Evolutionary conservation across 30 jellyfish, hydroid and myxozoan species (phyloP), one percentile per base, ranked within the genome.

Genomic region (Phacellophora camtschatica): DNA sequence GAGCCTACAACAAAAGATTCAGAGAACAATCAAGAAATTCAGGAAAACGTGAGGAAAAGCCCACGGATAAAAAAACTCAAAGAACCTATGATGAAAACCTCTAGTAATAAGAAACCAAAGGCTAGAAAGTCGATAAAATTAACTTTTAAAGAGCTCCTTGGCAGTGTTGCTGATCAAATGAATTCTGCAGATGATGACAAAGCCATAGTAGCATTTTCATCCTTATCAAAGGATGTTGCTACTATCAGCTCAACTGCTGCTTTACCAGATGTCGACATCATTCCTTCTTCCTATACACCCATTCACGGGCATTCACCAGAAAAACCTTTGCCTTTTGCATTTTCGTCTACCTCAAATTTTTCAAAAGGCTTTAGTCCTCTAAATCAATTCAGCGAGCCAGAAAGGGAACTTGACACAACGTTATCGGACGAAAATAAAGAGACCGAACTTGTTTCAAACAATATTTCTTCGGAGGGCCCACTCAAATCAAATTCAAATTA

Each of bases 251-350:
- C 66, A 22, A 42, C 8, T 7, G 12, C 12, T 16, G 39, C 1
- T 7, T 18, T 9, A 18, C 4, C 0, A 0, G 9, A 49, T 22
- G 66, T 25, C 4, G 84, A 66, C 36, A 61, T 80, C 36, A 36
- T 80, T 30, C 84, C 75, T n/a, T 80, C 91, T n/a, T 80, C 91
- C 6, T 80, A 64, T 56, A 65, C 91, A 12, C 81, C 77, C 11
- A 13, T 30, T 1, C n/a, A 39, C 24, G 48, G 15, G 37, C 66
- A 71, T 15, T 31, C 73, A 51, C 58, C 70, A 0, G 85, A 46
- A 18, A 22, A 49, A 51, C 79, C 71, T 10, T 46, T 41, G 34
- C 80, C 80, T 11, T 76, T 76, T 58, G 22, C 73, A 22, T 76
- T 76, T 32, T 76, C 88, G 13, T 7, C 79, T 22, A n/a, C 71